Base-by-base conservation (phyloP, 2,888 invertebrate genomes). In the Nematopogon swammerdamellus region DNA sequence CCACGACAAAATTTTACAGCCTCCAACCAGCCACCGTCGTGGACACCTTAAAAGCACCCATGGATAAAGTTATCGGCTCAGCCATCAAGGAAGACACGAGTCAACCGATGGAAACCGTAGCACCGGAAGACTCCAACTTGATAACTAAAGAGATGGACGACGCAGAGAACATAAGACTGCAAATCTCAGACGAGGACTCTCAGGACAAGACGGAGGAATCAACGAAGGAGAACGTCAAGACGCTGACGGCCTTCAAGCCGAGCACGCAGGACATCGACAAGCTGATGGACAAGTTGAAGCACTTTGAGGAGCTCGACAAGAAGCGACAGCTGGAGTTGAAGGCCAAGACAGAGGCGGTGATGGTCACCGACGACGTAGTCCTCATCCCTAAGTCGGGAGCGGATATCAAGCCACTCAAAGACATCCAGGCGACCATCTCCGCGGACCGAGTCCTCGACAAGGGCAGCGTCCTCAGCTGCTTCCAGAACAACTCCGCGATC, bases 401-500 rank as follows among this genome's bases (percentile, higher is more conserved):
- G 17, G 80, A 79, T 52, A 70, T 73, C 45, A 79, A 76, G 57
- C 71, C 68, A 8, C 54, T 80, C 11, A 80, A 77, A 62, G 77
- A 79, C 52, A 69, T 77, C 25, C 80, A 80, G 52, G 65, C 77
- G 16, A 69, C 70, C 10, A 67, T 70, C 51, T 71, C 76, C 6
- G 76, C 76, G n/a, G 79, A 76, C 53, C 71, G 61, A 57, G 60
- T 70, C 42, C 60, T 76, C 19, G 72, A 77, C 58, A 80, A 81
- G 54, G 80, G 79, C 55, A 80, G 76, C 58, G 68, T 81, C 18
- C 59, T 81, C 29, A 80, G 77, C 57, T 79, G 79, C 56, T 80
- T 80, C 55, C 80, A 80, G 61, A 80, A 80, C 54, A 81, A 81
- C 59, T 76, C 80, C 1, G 79, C 80, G 25, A 80, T 81, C 56